Evolutionary conservation across 2,797 vertebrate genomes (phyloP).

Genomic region (Acanthiza pusilla): DNA sequence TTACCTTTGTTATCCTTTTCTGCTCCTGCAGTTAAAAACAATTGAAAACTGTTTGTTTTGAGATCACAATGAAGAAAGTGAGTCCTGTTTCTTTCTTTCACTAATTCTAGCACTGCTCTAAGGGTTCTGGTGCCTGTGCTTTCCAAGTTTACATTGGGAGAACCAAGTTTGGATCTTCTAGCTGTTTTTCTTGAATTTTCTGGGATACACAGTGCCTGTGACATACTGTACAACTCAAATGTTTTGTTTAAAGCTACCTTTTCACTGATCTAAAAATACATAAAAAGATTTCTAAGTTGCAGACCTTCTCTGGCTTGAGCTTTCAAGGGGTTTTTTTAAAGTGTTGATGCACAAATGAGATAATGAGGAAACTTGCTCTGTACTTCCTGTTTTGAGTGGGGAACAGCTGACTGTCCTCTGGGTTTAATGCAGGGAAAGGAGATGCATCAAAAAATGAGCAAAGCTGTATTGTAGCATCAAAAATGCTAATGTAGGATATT

Average conservation of each 20-base stretch:
- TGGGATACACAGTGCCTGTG: not conserved
- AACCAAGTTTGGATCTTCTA: not conserved
- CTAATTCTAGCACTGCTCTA: not conserved
- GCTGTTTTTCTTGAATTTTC: not conserved
- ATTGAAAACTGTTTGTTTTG: not conserved
- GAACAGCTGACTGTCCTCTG: not conserved
- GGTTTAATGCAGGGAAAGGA: not conserved
- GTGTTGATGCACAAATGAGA: not conserved
- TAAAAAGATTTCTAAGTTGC: not conserved
- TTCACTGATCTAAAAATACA: not conserved
- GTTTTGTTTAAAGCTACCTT: not conserved
- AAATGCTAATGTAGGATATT: not conserved
- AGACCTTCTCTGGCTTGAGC: not conserved
- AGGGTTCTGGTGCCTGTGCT: accelerated
- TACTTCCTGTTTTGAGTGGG: not conserved
- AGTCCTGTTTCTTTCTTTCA: not conserved
- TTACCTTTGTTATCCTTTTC: not conserved
- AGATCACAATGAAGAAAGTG: not conserved
- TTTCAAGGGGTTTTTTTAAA: not conserved
- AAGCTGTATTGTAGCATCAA: not conserved
- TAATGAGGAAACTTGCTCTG: not conserved
- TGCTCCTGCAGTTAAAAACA: not conserved
- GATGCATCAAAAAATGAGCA: not conserved
- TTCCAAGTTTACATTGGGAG: not conserved
- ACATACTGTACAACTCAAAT: not conserved